Evolutionary conservation across 2,113 vertebrate species (phyloP).

Genomic region (Notiomystis cincta): DNA sequence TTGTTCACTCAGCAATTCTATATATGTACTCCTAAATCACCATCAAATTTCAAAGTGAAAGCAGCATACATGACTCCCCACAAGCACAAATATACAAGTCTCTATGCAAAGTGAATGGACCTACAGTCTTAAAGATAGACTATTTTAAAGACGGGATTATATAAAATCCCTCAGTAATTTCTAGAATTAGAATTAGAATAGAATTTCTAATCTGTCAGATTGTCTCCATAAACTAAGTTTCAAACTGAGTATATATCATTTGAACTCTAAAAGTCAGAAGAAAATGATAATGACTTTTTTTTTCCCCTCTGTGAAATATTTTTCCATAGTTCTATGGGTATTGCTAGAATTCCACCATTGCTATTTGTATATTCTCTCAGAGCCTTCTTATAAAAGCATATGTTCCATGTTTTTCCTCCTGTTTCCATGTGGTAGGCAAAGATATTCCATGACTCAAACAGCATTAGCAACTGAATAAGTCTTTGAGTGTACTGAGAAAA

Average conservation of each 20-base stretch:
- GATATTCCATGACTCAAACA: constrained; percentile 34
- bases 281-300: neutral
- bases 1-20: neutral
- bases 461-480: constrained; percentile 27
- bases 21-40: neutral
- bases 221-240: neutral
- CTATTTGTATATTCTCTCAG: neutral
- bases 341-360: neutral
- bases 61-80: accelerated
- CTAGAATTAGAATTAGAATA: too few relatives aligned
- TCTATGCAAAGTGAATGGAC: neutral
- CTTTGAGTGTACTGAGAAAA: constrained; percentile 2
- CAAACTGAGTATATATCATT: neutral
- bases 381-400: neutral
- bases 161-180: neutral
- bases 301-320: neutral
- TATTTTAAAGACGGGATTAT: neutral
- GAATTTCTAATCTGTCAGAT: neutral
- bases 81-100: neutral
- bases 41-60: neutral
- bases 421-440: constrained; percentile 27
- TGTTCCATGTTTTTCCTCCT: neutral
- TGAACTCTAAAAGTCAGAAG: neutral
- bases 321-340: neutral
- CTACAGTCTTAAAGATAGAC: neutral